Percentiles rank a stretch among this genome's conserved stretches.
These are phyloP conservation scores for Microtus montanus DNA, from an alignment of 2,113 vertebrate species.

Conservation along the genomic window DNA sequence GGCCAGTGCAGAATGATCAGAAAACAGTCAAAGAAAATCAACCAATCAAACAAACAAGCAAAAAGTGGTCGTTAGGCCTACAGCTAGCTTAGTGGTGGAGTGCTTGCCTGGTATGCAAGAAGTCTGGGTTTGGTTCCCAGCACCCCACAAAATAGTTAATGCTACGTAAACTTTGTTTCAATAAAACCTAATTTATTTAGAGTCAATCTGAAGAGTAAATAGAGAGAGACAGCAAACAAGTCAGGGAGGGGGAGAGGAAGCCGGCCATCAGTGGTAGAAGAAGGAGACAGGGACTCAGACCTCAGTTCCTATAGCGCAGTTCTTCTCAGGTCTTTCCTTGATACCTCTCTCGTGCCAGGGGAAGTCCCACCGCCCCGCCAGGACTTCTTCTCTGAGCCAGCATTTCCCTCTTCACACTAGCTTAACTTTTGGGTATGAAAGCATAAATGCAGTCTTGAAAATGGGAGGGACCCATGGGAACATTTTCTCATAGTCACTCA, in stretches of 20 bases:
- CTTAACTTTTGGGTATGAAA: conserved; percentile 77
- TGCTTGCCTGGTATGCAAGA: background rate
- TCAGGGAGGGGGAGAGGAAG: background rate
- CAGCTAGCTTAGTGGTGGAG: background rate
- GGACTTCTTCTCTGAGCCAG: background rate
- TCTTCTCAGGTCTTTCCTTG: background rate
- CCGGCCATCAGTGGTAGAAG: background rate
- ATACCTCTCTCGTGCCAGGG: background rate
- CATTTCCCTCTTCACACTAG: conserved; percentile 4
- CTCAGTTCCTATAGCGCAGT: accelerated
- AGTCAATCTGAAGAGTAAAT: conserved; percentile 14
- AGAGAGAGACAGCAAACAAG: background rate
- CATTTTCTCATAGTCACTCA: conserved; percentile 79
- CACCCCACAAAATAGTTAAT: background rate
- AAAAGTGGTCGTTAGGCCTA: background rate
- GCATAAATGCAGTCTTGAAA: conserved; percentile 75
- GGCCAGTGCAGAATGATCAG: background rate
- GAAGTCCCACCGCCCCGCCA: background rate
- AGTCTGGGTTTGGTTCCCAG: background rate
- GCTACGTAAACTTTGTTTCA: background rate
- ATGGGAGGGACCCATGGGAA: background rate
- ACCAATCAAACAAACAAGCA: background rate
- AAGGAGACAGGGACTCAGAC: accelerated
- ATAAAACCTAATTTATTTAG: background rate
- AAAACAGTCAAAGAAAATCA: background rate